Evolutionary conservation across 92 coral and sea anemone species (phyloP).

Genomic region (Phenganax stokvisi): DNA sequence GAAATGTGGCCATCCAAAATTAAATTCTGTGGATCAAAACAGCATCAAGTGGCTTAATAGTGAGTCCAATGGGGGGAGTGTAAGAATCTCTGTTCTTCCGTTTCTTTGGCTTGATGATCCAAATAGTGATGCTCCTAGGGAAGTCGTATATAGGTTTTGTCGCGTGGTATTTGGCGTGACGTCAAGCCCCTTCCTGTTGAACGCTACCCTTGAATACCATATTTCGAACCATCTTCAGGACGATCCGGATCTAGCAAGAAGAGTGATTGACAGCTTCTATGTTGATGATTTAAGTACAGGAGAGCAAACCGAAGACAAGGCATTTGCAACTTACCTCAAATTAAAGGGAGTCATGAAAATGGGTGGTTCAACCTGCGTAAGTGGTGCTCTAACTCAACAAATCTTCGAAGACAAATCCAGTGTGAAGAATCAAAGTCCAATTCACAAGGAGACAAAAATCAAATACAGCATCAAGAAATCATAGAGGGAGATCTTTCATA

Average conservation of each 20-base stretch:
- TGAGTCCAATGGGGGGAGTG: too few species aligned
- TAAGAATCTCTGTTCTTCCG: slow-evolving; percentile 12
- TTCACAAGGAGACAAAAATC: background rate
- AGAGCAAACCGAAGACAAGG: slow-evolving; percentile 28
- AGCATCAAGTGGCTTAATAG: too few species aligned
- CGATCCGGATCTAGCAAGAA: slow-evolving; percentile 11
- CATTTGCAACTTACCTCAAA: slow-evolving; percentile 34
- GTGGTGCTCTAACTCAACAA: slow-evolving; percentile 36
- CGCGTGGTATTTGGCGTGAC: slow-evolving; percentile 41
- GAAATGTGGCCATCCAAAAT: too few species aligned
- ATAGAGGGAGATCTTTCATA: slow-evolving; percentile 44
- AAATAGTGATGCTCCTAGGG: slow-evolving; percentile 13
- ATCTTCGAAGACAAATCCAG: slow-evolving; percentile 20
- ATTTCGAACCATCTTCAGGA: slow-evolving; percentile 21
- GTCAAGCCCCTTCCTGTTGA: slow-evolving; percentile 41
- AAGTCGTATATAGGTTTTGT: slow-evolving; percentile 31
- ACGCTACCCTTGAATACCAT: slow-evolving; percentile 43
- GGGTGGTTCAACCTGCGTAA: slow-evolving; percentile 44
- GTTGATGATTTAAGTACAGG: slow-evolving; percentile 45
- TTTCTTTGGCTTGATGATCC: slow-evolving; percentile 51
- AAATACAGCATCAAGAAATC: background rate
- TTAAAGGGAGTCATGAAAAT: slow-evolving; percentile 36
- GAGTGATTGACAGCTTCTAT: slow-evolving; percentile 17
- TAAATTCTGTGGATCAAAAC: too few species aligned
- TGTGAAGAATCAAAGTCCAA: background rate